Evolutionary conservation across 2,113 vertebrate genomes (phyloP).

Genomic region (Chaetura pelagica): DNA sequence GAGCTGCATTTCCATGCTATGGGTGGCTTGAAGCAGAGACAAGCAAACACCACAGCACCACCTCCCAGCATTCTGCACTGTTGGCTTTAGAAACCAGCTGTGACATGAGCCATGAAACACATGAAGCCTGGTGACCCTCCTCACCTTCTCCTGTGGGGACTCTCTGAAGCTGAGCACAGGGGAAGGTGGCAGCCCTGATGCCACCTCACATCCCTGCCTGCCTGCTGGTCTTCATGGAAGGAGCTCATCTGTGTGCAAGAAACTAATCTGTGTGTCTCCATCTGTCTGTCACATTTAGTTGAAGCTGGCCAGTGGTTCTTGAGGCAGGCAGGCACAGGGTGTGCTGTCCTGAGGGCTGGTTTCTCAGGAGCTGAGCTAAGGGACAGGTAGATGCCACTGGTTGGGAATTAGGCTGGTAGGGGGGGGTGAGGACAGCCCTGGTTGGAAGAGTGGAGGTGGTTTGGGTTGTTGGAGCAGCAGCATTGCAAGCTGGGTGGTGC

Average conservation of each 20-base stretch:
- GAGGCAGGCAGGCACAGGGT: background rate
- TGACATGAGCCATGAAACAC: background rate
- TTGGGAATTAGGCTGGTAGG: background rate
- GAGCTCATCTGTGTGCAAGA: background rate
- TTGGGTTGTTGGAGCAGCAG: background rate
- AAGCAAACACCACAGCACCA: background rate
- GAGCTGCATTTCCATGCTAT: background rate
- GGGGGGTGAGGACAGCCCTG: background rate
- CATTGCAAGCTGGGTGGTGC: background rate
- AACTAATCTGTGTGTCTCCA: no score
- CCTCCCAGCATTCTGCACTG: background rate
- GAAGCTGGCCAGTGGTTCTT: background rate
- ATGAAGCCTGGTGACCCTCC: background rate
- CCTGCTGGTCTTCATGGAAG: background rate
- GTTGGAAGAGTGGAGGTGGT: fast-evolving
- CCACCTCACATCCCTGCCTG: background rate
- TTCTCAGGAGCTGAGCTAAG: background rate
- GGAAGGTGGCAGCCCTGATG: background rate
- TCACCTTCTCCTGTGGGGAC: slow-evolving; percentile 26
- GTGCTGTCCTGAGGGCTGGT: background rate
- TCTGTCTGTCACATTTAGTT: background rate
- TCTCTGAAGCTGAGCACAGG: slow-evolving; percentile 26
- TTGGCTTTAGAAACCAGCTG: slow-evolving; percentile 13
- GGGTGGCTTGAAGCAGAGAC: background rate
- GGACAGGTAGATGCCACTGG: background rate